Evolutionary conservation across 2,888 invertebrate genomes (phyloP), one percentile per base, ranked within the genome.

Genomic region (Coelinius sp.): DNA sequence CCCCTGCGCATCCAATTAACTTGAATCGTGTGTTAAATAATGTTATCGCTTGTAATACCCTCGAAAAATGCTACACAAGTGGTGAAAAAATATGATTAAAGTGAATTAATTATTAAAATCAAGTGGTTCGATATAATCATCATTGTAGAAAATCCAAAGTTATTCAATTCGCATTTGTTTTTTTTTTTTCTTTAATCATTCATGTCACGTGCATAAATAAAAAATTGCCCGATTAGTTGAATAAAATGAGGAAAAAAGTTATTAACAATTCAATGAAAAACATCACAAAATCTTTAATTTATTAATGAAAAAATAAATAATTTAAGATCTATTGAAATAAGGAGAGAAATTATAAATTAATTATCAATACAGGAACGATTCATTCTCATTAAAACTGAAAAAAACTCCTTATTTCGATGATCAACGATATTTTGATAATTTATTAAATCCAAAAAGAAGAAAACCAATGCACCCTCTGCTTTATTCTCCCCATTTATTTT

Each of bases 101-200:
- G n/a, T 22, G n/a, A 56, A 62, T 24, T 53, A 20, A 67, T 25
- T 41, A 73, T 69, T 59, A 69, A 74, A 74, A 70, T 69, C 73
- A 76, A 74, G 74, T 71, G 74, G 74, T 76, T 76, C 74, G 74
- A 74, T 74, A 73, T 67, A 70, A 69, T 66, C 46, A 68, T 66
- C 63, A 53, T 67, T 68, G 27, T 53, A 53, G 52, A 52, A n/a
- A 25, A 53, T 12, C 20, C 22, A 20, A 53, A 52, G 14, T 35
- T 62, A 63, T 63, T 53, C 22, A 31, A 68, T 41, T n/a, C 35
- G 62, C 68, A 68, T 68, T 63, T 41, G 27, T 59, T 68, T 59
- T 59, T 59, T 44, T 35, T 59, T 68, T 59, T 62, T 46, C 46
- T 62, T 68, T 31, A 24, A 41, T 63, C 41, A 56, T 68, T 27